Conservation (phyloP, 2,113 vertebrate genomes). For the Guaruba guarouba region DNA sequence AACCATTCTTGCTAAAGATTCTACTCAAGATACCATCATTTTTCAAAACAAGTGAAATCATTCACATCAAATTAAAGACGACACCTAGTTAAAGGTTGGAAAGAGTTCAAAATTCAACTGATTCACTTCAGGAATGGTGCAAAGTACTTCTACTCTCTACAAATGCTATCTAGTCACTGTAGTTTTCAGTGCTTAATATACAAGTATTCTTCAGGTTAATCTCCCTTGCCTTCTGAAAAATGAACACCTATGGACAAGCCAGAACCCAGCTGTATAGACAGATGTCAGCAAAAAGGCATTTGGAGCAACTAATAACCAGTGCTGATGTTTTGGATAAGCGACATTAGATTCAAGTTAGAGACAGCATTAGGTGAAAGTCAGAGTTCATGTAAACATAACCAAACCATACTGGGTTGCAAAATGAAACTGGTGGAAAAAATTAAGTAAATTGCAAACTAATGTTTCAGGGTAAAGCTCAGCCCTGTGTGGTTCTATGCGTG, state of each 20-base stretch:
- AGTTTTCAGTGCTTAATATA: background rate
- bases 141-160: background rate
- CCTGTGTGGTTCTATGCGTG: background rate
- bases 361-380: background rate
- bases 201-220: background rate
- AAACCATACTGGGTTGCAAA: background rate
- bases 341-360: background rate
- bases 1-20: background rate
- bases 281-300: background rate
- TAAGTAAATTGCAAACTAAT: background rate
- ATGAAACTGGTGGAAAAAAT: background rate
- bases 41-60: background rate
- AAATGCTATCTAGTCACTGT: background rate
- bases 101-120: background rate
- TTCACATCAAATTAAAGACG: background rate
- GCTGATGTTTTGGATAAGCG: background rate
- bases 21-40: background rate
- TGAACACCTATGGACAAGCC: accelerated
- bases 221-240: background rate
- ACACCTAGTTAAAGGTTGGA: background rate
- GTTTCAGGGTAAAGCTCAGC: background rate
- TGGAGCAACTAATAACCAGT: background rate
- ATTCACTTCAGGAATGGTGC: background rate
- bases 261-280: background rate
- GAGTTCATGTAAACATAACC: background rate